These are phyloP conservation scores for Megalops cyprinoides DNA, from an alignment of 2,797 vertebrate genomes.

Conservation along the genomic window DNA sequence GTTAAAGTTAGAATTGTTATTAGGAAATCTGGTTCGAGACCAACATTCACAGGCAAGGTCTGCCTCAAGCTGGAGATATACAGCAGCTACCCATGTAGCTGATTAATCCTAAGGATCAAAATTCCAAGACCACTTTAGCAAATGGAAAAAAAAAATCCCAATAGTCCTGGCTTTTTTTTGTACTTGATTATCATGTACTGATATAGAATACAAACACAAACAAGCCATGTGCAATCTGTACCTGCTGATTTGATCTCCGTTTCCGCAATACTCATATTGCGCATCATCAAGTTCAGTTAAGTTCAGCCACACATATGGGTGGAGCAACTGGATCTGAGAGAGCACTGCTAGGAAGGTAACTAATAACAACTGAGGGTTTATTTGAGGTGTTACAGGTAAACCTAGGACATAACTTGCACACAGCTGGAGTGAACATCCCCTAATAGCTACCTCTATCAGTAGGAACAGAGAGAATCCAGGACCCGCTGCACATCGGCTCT, in stretches of 20 bases:
- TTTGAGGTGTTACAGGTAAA: background rate
- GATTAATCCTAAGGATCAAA: background rate
- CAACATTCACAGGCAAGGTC: too few species aligned
- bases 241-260: background rate
- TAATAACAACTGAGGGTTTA: background rate
- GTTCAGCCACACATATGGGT: background rate
- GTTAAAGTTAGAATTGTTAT: too few species aligned
- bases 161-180: background rate
- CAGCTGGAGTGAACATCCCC: background rate
- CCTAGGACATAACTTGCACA: background rate
- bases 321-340: background rate
- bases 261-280: background rate
- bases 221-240: background rate
- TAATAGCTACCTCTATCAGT: background rate
- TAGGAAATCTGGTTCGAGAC: too few species aligned
- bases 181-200: background rate
- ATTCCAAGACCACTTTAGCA: background rate
- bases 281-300: background rate
- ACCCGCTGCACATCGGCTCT: background rate
- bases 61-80: too few species aligned
- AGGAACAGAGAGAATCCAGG: background rate
- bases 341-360: background rate
- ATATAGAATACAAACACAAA: background rate
- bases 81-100: background rate
- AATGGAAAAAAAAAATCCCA: background rate